phyloP scores from a whole-genome alignment of 2,113 vertebrate species.

The Rhinolophus sinicus region DNA sequence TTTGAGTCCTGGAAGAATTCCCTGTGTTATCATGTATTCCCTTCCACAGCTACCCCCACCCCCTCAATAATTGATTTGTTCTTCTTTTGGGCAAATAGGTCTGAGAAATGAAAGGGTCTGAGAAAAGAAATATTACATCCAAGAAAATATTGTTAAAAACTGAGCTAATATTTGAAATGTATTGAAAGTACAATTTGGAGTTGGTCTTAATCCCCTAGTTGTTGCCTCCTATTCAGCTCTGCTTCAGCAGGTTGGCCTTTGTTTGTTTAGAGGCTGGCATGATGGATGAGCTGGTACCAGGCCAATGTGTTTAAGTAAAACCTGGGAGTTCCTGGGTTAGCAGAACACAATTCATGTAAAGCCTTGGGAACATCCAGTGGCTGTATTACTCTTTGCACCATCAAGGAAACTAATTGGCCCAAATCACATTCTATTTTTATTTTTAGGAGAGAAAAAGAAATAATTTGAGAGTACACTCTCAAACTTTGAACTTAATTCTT shows the following conservation, averaged over 20 bases:
- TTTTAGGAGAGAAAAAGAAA: conserved; percentile 55
- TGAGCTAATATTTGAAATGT: conserved; percentile 17
- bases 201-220: background rate
- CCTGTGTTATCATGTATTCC: background rate
- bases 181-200: conserved; percentile 38
- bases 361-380: conserved; percentile 29
- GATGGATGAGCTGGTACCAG: conserved; percentile 54
- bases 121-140: conserved; percentile 30
- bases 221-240: conserved; percentile 30
- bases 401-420: conserved; percentile 14
- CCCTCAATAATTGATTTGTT: background rate
- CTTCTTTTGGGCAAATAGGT: conserved; percentile 39
- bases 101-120: background rate
- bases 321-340: conserved; percentile 50
- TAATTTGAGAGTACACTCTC: conserved; percentile 24
- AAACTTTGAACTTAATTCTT: conserved; percentile 37
- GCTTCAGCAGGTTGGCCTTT: conserved; percentile 29
- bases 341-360: conserved; percentile 60
- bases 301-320: conserved; percentile 63
- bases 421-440: conserved; percentile 51
- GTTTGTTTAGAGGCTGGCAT: conserved; percentile 3
- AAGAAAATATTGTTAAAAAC: conserved; percentile 37
- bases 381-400: conserved; percentile 22
- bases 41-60: background rate
- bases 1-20: conserved; percentile 43